These are phyloP conservation scores for Corynorhinus townsendii DNA, from an alignment of 2,113 vertebrate species.

Conservation along the genomic window DNA sequence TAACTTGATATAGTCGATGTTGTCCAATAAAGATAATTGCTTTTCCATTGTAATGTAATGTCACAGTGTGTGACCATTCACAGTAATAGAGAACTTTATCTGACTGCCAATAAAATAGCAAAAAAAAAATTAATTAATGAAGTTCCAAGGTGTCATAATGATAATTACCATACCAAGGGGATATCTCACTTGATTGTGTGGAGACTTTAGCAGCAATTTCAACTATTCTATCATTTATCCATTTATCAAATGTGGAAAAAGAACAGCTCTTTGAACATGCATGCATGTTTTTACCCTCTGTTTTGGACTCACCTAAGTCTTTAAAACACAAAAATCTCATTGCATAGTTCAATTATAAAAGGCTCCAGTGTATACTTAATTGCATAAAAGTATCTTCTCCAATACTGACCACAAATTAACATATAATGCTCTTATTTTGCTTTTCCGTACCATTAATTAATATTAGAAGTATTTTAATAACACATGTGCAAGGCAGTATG, in stretches of 20 bases:
- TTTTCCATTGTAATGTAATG: slow-evolving; percentile 20
- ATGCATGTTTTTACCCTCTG: background rate
- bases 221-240: background rate
- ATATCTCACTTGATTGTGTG: slow-evolving; percentile 25
- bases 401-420: background rate
- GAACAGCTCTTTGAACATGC: background rate
- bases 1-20: slow-evolving; percentile 1
- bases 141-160: slow-evolving; percentile 14
- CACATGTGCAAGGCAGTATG: background rate
- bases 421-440: background rate
- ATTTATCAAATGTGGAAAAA: background rate
- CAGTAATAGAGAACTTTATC: slow-evolving; percentile 6
- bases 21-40: slow-evolving; percentile 28
- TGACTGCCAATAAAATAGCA: background rate
- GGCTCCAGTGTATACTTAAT: background rate
- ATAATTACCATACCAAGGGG: background rate
- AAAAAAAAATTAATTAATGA: slow-evolving; percentile 35
- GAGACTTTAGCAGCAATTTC: background rate
- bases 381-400: background rate
- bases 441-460: background rate
- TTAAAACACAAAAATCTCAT: background rate
- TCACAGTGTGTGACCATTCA: background rate
- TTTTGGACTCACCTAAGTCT: background rate
- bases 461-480: background rate
- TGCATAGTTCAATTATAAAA: background rate